Evolutionary conservation across 2,113 vertebrate genomes (phyloP).

Genomic region (Helogale parvula): DNA sequence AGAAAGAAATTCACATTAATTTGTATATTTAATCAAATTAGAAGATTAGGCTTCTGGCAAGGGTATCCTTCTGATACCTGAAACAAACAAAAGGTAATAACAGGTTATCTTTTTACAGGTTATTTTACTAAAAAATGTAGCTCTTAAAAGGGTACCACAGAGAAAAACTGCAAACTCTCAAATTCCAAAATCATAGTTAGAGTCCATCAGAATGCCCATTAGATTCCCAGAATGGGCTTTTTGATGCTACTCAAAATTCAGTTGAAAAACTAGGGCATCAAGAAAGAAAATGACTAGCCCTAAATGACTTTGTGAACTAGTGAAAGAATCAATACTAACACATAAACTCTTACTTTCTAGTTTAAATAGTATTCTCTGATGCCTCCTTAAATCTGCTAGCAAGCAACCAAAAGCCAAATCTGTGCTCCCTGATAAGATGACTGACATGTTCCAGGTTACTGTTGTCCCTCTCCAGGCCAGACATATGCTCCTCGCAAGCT

Average conservation of each 20-base stretch:
- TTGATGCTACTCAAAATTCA: not conserved
- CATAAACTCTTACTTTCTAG: slow-evolving; percentile 24
- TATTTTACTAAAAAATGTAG: not conserved
- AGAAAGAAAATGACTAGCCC: not conserved
- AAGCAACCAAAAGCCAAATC: slow-evolving; percentile 28
- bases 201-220: not conserved
- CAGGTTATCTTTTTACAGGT: not conserved
- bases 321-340: not conserved
- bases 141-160: not conserved
- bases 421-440: not conserved
- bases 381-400: not conserved
- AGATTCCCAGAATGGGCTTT: not conserved
- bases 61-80: not conserved
- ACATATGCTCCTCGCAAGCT: not conserved
- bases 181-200: not conserved
- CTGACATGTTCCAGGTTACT: not conserved
- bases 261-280: not conserved
- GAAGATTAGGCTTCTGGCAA: not conserved
- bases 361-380: not conserved
- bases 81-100: not conserved
- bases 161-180: not conserved
- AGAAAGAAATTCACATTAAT: slow-evolving; percentile 13
- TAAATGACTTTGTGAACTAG: not conserved
- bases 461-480: not conserved
- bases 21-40: not conserved